Percentiles rank a stretch among this genome's conserved stretches.
Evolutionary conservation across 1,140 invertebrate species (phyloP).

Genomic region (Probaryconus sp.): DNA sequence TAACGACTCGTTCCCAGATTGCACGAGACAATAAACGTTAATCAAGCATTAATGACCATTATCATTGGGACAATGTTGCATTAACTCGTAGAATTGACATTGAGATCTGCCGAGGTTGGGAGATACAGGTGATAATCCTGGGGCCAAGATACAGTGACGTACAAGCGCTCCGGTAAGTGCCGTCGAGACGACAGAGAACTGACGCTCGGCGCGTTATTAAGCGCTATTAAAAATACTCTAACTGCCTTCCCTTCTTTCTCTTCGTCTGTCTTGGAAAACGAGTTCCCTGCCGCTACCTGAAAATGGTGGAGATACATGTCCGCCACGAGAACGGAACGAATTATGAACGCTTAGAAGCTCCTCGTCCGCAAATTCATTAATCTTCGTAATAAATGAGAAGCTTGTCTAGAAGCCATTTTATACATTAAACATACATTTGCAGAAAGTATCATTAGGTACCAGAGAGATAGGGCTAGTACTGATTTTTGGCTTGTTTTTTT

Average conservation of each 20-base stretch:
- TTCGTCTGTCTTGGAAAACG: slow-evolving; percentile 24
- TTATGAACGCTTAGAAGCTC: slow-evolving; percentile 47
- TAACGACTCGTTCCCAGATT: too few relatives aligned
- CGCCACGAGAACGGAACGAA: slow-evolving; percentile 34
- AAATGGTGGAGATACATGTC: slow-evolving; percentile 11
- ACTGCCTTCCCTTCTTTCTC: slow-evolving; percentile 1
- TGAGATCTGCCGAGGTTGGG: too few relatives aligned
- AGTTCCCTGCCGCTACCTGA: not conserved
- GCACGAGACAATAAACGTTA: too few relatives aligned
- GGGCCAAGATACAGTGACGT: slow-evolving; percentile 8
- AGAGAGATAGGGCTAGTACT: slow-evolving; percentile 8
- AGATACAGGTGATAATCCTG: slow-evolving; percentile 24
- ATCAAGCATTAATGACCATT: too few relatives aligned
- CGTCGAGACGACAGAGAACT: slow-evolving; percentile 50
- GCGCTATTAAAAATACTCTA: slow-evolving; percentile 59
- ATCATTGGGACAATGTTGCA: too few relatives aligned
- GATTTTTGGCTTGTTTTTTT: too few relatives aligned
- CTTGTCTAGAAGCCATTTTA: slow-evolving; percentile 42
- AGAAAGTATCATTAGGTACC: slow-evolving; percentile 26
- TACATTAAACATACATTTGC: slow-evolving; percentile 47
- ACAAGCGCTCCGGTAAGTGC: slow-evolving; percentile 28
- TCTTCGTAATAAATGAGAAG: slow-evolving; percentile 52
- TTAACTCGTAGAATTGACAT: too few relatives aligned
- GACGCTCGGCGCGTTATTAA: slow-evolving; percentile 60
- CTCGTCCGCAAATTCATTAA: slow-evolving; percentile 54